phyloP scores from a whole-genome alignment of 2,113 vertebrate genomes.

The Chaenogobius annularis region DNA sequence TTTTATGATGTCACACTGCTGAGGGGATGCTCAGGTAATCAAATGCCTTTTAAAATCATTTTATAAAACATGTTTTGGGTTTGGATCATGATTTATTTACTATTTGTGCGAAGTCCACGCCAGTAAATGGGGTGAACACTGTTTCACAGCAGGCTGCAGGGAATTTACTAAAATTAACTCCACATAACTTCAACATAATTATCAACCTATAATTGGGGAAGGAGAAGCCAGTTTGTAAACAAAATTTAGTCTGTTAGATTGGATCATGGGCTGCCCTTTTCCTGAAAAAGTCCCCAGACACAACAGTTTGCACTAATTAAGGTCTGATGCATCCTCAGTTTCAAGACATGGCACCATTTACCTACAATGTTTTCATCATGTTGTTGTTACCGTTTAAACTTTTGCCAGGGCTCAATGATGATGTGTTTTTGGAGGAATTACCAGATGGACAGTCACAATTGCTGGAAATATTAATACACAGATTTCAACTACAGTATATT shows the following conservation, averaged over 20 bases:
- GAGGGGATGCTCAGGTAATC: not conserved
- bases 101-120: not conserved
- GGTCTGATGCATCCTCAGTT: constrained; percentile 1
- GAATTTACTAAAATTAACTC: not conserved
- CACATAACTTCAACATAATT: constrained; percentile 30
- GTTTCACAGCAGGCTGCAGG: not conserved
- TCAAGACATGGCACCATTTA: not conserved
- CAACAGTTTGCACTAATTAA: constrained; percentile 31
- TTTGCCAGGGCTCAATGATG: constrained; percentile 7
- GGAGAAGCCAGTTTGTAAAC: constrained; percentile 65
- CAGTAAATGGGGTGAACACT: not conserved
- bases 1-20: not conserved
- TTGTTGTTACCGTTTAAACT: constrained; percentile 14
- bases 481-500: not conserved
- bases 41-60: not conserved
- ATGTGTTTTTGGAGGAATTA: not conserved
- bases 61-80: not conserved
- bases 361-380: constrained; percentile 1
- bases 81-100: not conserved
- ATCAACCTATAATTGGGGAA: constrained; percentile 55
- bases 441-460: constrained; percentile 19
- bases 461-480: constrained; percentile 12
- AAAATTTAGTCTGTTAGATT: constrained; percentile 34
- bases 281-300: constrained; percentile 37
- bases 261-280: constrained; percentile 60